Conservation (phyloP, 2,113 vertebrate genomes). For the Castor canadensis region DNA sequence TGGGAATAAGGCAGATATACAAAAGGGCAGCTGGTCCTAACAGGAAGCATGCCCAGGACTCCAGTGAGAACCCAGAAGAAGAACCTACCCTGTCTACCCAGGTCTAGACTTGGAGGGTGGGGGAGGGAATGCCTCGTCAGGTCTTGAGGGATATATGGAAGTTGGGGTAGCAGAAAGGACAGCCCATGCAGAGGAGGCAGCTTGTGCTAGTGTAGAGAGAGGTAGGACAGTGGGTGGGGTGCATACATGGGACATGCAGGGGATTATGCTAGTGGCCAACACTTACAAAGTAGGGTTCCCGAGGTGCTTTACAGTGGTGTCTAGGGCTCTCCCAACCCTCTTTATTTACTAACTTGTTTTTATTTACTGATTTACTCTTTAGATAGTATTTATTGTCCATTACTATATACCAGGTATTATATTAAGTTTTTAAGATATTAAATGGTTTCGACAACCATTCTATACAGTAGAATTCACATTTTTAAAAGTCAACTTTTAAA, state of each 20-base stretch:
- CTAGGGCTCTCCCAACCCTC: background rate
- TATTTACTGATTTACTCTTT: background rate
- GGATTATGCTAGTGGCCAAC: background rate
- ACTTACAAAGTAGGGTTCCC: background rate
- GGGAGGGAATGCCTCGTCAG: background rate
- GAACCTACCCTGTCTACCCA: background rate
- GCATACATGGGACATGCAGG: too few relatives aligned
- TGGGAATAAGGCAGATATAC: background rate
- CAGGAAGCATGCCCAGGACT: background rate
- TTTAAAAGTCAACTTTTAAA: constrained; percentile 2
- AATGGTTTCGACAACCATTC: background rate
- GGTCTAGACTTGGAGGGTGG: background rate
- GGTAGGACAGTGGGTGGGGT: background rate
- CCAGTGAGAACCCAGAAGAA: background rate
- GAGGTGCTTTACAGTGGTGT: background rate
- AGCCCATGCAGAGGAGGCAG: background rate
- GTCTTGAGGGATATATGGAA: background rate
- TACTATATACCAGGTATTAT: background rate
- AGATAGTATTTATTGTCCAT: background rate
- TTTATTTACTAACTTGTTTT: background rate
- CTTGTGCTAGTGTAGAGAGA: background rate
- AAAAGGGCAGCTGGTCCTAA: background rate
- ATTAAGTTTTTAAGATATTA: background rate
- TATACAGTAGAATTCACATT: background rate
- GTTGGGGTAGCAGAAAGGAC: background rate